phyloP scores from a whole-genome alignment of 2,797 vertebrate genomes.

The Falco concolor region DNA sequence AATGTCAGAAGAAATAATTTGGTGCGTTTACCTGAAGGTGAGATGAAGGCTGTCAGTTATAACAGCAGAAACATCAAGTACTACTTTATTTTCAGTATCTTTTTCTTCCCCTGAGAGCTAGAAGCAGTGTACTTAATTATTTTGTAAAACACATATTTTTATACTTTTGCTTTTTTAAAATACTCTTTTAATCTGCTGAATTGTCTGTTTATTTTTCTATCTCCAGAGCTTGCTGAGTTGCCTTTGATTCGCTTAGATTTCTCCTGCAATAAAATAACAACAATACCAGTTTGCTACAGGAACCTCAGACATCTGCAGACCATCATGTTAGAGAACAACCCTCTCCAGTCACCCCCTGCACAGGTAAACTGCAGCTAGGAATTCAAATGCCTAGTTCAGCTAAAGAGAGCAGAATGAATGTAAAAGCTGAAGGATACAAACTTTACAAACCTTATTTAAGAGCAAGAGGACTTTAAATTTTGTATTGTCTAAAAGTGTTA shows the following conservation, averaged over 20 bases:
- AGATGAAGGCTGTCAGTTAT: not conserved
- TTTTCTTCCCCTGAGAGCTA: not conserved
- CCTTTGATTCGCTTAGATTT: slow-evolving; percentile 94
- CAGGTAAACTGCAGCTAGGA: slow-evolving; percentile 78
- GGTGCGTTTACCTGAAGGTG: slow-evolving; percentile 85
- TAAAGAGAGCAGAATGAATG: not conserved
- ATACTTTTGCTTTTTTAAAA: not conserved
- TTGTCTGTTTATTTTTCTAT: slow-evolving; percentile 4
- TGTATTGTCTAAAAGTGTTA: not conserved
- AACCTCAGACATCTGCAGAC: slow-evolving; percentile 88
- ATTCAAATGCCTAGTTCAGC: not conserved
- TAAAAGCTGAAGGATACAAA: not conserved
- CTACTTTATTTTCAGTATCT: not conserved
- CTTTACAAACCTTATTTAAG: not conserved
- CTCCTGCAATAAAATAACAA: slow-evolving; percentile 94
- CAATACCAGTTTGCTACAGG: slow-evolving; percentile 90
- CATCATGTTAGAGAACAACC: slow-evolving; percentile 94
- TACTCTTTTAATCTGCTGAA: not conserved
- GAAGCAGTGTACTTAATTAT: not conserved
- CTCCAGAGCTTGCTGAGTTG: slow-evolving; percentile 87
- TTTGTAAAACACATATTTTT: not conserved
- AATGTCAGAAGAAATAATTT: slow-evolving; percentile 95
- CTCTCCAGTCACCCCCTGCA: slow-evolving; percentile 90
- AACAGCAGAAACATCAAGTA: not conserved
- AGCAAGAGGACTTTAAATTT: not conserved